These are phyloP conservation scores for Myiozetetes cayanensis DNA, from an alignment of 2,113 vertebrate species.

Conservation along the genomic window DNA sequence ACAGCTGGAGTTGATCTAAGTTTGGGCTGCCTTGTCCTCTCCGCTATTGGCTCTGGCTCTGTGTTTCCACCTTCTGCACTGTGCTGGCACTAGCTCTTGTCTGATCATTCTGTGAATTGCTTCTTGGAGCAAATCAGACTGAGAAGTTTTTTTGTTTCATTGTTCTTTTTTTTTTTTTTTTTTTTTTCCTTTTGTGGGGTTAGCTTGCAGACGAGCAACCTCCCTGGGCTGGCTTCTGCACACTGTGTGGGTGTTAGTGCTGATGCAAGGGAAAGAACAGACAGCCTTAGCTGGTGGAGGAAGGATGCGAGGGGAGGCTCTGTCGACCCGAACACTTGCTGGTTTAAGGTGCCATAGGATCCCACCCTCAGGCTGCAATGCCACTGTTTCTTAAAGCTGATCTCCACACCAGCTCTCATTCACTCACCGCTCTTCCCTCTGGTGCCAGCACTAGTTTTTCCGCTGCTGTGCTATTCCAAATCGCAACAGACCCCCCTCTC, in stretches of 20 bases:
- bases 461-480: not conserved
- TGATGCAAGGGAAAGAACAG: conserved; percentile 33
- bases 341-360: not conserved
- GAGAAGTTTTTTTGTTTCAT: conserved; percentile 19
- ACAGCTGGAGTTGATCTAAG: conserved; percentile 59
- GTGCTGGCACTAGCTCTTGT: not conserved
- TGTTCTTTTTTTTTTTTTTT: not conserved
- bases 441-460: not conserved
- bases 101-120: conserved; percentile 17
- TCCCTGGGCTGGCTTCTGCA: not conserved
- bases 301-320: not conserved
- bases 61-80: conserved; percentile 14
- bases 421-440: not conserved
- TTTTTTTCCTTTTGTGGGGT: not conserved
- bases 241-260: not conserved
- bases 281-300: not conserved
- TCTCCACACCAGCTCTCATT: not conserved
- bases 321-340: not conserved
- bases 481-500: not conserved
- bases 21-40: conserved; percentile 45
- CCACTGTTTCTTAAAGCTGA: not conserved
- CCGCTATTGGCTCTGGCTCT: conserved; percentile 26
- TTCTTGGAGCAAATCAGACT: conserved; percentile 6
- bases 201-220: not conserved
- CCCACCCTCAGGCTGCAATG: not conserved